phyloP scores from a whole-genome alignment of 2,888 invertebrate genomes.

The Lissocephala sabroskyi region DNA sequence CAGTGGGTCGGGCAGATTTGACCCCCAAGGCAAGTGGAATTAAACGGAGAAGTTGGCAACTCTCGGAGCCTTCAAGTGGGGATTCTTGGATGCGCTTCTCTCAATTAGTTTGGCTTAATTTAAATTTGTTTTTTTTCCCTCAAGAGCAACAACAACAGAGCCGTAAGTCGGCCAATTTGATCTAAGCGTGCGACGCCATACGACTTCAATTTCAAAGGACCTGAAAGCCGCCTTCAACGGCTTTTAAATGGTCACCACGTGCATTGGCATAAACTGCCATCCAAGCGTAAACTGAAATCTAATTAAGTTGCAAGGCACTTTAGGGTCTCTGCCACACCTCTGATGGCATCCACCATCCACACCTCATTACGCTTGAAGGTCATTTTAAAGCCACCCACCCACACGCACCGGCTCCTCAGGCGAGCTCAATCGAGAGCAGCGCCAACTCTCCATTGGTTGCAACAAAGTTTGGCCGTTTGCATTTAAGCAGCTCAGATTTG shows the following conservation, averaged over 20 bases:
- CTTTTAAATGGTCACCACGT: conserved; percentile 22
- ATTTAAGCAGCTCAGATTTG: conserved; percentile 46
- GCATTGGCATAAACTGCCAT: conserved; percentile 25
- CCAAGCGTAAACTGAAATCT: conserved; percentile 39
- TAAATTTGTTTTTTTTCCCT: conserved; percentile 57
- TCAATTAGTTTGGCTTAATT: conserved; percentile 61
- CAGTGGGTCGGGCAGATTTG: not conserved
- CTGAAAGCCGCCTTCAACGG: too few relatives aligned
- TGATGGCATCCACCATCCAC: conserved; percentile 7
- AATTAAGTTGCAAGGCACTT: conserved; percentile 38
- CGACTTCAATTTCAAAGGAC: too few relatives aligned
- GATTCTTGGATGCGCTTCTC: conserved; percentile 2
- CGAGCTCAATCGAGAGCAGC: not conserved
- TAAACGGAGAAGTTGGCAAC: conserved; percentile 19
- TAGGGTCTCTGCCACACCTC: not conserved
- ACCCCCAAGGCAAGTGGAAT: conserved; percentile 17
- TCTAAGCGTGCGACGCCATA: too few relatives aligned
- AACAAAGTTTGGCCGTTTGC: conserved; percentile 53
- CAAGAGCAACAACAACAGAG: conserved; percentile 29
- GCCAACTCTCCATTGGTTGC: conserved; percentile 26
- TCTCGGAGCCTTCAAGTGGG: too few relatives aligned
- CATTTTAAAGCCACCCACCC: conserved; percentile 27
- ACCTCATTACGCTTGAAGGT: conserved; percentile 34
- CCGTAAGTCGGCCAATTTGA: conserved; percentile 19
- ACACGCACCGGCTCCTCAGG: not conserved